Evolutionary conservation across 2,113 vertebrate genomes (phyloP).

Genomic region (Lontra canadensis): DNA sequence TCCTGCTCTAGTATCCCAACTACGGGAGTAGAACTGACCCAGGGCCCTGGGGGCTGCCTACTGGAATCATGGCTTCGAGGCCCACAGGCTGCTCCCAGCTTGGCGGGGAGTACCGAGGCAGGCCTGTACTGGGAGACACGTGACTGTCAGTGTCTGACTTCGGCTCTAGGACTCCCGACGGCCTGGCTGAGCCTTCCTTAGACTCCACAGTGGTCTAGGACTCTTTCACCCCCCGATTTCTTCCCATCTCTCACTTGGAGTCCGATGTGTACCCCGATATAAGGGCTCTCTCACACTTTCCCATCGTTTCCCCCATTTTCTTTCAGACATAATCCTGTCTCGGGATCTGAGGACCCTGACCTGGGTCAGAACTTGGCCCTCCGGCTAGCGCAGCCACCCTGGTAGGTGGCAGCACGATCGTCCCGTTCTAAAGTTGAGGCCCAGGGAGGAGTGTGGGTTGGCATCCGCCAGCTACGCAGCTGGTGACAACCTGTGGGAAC

Average conservation of each 20-base stretch:
- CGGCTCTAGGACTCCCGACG: accelerated
- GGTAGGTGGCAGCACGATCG: accelerated
- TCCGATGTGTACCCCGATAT: background rate
- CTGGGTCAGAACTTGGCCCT: background rate
- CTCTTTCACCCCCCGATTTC: too few species aligned
- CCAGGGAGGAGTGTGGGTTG: background rate
- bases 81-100: background rate
- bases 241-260: background rate
- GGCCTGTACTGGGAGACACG: accelerated
- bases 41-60: accelerated
- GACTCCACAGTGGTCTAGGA: accelerated
- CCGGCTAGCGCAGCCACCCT: background rate
- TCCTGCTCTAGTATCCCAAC: background rate
- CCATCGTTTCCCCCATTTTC: background rate
- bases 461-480: background rate
- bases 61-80: accelerated
- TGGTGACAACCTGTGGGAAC: too few species aligned
- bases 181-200: background rate
- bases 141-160: background rate
- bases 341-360: background rate
- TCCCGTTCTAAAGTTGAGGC: background rate
- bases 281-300: background rate
- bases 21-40: accelerated
- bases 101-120: background rate
- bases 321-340: background rate